A percentile compares a stretch with the other conserved stretches of the same genome.
phyloP scores from a whole-genome alignment of 2,113 vertebrate species.

The Vicugna pacos region DNA sequence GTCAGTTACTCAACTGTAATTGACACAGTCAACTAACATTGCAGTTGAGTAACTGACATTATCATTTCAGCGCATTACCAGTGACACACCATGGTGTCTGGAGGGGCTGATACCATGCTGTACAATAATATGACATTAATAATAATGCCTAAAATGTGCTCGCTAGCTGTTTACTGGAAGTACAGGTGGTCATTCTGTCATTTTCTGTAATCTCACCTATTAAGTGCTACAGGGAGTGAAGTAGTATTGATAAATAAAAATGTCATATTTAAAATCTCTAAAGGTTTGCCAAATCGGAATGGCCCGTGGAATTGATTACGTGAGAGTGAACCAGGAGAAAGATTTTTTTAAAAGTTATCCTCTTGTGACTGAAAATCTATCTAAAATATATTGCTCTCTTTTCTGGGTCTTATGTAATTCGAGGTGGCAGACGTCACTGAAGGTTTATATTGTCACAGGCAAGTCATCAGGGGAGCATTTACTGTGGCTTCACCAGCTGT shows the following conservation, averaged over 20 bases:
- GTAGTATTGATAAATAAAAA: background rate
- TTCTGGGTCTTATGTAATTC: background rate
- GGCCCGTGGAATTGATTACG: background rate
- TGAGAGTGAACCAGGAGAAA: slow-evolving; percentile 11
- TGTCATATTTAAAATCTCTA: background rate
- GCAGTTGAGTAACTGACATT: background rate
- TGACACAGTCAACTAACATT: too few relatives aligned
- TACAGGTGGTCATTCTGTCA: background rate
- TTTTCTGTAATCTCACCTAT: slow-evolving; percentile 17
- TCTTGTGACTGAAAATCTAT: background rate
- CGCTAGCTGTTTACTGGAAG: background rate
- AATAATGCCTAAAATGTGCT: background rate
- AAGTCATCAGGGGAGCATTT: background rate
- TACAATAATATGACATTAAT: background rate
- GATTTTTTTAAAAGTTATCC: background rate
- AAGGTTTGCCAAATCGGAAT: slow-evolving; percentile 10
- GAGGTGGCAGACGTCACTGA: background rate
- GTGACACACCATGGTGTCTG: background rate
- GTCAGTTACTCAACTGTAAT: too few relatives aligned
- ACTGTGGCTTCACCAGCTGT: background rate
- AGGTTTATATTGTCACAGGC: background rate
- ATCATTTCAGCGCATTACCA: background rate
- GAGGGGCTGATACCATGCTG: background rate
- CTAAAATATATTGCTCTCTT: background rate
- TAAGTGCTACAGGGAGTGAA: background rate